phyloP scores from a whole-genome alignment of 2,888 invertebrate genomes.

The Rhaphigaster nebulosa region DNA sequence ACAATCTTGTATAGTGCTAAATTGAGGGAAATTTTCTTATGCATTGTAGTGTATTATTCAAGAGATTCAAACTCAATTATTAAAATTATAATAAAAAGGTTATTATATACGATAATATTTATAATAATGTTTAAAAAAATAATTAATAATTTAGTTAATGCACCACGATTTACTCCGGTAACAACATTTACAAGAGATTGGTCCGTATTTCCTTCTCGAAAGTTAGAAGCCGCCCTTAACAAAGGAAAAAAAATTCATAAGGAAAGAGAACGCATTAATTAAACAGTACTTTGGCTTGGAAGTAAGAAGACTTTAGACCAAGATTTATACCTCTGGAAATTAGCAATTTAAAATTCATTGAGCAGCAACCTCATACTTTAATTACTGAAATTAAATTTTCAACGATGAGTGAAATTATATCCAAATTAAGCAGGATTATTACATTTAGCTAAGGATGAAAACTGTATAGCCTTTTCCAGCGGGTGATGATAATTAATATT shows the following conservation, averaged over 20 bases:
- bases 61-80: too few species aligned
- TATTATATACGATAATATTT: too few species aligned
- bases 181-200: background rate
- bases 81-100: too few species aligned
- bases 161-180: too few species aligned
- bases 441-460: background rate
- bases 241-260: conserved; percentile 7
- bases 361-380: background rate
- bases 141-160: too few species aligned
- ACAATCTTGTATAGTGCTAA: too few species aligned
- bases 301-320: background rate
- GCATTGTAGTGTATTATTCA: too few species aligned
- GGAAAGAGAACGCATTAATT: background rate
- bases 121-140: too few species aligned
- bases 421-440: background rate
- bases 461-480: background rate
- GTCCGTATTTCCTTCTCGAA: background rate
- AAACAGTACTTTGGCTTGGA: background rate
- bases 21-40: too few species aligned
- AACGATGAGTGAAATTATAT: background rate
- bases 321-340: background rate
- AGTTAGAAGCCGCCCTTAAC: background rate
- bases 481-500: background rate
- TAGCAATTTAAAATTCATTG: conserved; percentile 26
- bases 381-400: conserved; percentile 14